Base-by-base conservation (phyloP, 2,113 vertebrate genomes). In the Telmatochromis sp. region DNA sequence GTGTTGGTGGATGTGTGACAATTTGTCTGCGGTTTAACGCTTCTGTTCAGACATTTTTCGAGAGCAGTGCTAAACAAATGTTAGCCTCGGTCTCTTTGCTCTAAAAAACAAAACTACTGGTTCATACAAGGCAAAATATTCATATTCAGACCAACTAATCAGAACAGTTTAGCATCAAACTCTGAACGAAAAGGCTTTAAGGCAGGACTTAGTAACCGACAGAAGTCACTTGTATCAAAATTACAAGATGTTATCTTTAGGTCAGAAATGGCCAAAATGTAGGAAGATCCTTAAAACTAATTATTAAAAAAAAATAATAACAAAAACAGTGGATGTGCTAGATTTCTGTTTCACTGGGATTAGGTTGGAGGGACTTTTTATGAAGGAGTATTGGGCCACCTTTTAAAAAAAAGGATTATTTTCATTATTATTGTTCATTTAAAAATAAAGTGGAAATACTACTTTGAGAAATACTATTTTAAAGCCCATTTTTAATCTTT, bases 1-100 rank as follows among this genome's bases (percentile, higher is more conserved):
- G 23, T 75, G 42, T 78, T 78, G 42, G 70, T 8, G 70, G 70
- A 49, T 49, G 23, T 75, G 70, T 75, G 70, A 31, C 42, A 31
- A 31, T 78, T 78, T 78, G 45, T 78, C 73, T 51, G 73, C 10
- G 6, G 9, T 51, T 28, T 49, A 51, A 33, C 6, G 45, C 26
- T 31, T 49, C 70, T 78, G 42, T 31, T 49, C 23, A 49, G 10
- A 7, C 15, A 12, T 49, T 78, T 73, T 78, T 49, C 10, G 15
- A 78, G 42, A 75, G 70, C 42, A 31, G 26, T 49, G 42, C 42
- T 31, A 49, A 49, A 78, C 26, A 47, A 78, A 78, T 13, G 15
- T 78, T 51, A 78, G 45, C 45, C 26, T 49, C 17, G 1, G 8
- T 51, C 10, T 31, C 26, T 51, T n/a, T 31, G 73, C 28, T 19